Evolutionary conservation across 2,113 vertebrate species (phyloP).

Genomic region (Toxostoma redivivum): DNA sequence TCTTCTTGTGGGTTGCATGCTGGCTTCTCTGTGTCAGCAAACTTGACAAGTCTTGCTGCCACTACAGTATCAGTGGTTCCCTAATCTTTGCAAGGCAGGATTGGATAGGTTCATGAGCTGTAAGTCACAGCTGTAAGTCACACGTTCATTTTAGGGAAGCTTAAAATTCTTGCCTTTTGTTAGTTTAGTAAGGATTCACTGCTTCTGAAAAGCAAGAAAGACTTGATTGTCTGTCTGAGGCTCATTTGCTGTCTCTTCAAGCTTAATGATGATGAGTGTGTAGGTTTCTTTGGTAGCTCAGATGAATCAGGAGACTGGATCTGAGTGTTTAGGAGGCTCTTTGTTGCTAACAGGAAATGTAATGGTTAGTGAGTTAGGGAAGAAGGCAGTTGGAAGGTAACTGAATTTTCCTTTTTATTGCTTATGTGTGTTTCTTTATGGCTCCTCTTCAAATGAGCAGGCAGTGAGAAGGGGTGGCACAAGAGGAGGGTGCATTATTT

Average conservation of each 20-base stretch:
- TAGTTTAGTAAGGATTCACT: background rate
- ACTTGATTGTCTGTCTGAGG: background rate
- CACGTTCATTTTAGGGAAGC: background rate
- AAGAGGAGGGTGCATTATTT: background rate
- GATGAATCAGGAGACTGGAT: background rate
- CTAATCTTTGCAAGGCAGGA: background rate
- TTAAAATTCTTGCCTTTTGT: background rate
- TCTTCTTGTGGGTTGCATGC: background rate
- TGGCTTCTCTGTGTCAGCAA: background rate
- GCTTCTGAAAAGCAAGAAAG: background rate
- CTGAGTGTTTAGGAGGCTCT: background rate
- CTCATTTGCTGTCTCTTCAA: background rate
- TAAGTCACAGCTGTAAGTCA: background rate
- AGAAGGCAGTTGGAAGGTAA: background rate
- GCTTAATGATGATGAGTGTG: background rate
- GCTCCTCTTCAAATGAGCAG: background rate
- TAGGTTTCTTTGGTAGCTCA: background rate
- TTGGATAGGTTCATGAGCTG: background rate
- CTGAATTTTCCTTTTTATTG: background rate
- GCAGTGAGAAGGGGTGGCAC: background rate
- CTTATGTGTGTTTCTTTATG: background rate
- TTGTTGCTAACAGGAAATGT: background rate
- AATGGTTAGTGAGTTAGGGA: background rate
- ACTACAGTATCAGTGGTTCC: background rate
- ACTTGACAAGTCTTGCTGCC: background rate